Evolutionary conservation across 2,888 invertebrate genomes (phyloP), one percentile per base, ranked within the genome.

Genomic region (Carabus problematicus): DNA sequence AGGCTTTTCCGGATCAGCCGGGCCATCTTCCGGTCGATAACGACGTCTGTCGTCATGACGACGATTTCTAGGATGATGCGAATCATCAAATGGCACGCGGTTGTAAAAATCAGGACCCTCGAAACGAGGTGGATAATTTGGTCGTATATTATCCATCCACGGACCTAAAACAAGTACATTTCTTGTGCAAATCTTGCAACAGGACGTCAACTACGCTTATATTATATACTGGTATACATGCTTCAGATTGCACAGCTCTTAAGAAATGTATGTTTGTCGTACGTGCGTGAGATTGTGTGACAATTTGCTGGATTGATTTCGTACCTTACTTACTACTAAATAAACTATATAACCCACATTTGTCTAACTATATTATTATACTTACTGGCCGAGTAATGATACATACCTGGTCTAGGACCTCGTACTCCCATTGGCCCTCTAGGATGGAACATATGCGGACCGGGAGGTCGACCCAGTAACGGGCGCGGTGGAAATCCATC

Each of bases 111-210:
- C 69, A 18, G 69, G 61, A 29, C 67, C 82, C 80, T 83, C 70
- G 72, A 76, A 78, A 55, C 76, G 73, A n/a, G 77, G 77, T 42
- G 73, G 72, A 60, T 84, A 84, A 75, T 83, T 84, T 74, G 84
- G 85, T 3, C 84, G 78, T 2, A 59, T 59, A 60, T 67, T 67
- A 14, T 71, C 83, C 80, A 71, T 83, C 85, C 84, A 85, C 61
- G 75, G 75, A 62, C 69, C 69, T 69, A 39, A 18, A 56, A 56
- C 40, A 40, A 29, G 29, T 56, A 52, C 19, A 52, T 16, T 52
- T 52, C 18, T 19, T 52, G 52, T 52, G 19, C 52, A 52, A 29
- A 29, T 29, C 29, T 29, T 29, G 29, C 52, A 52, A 14, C 16
- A 8, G n/a, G 52, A 52, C 16, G 7, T 52, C 52, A 52, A 52